phyloP scores from a whole-genome alignment of 2,797 vertebrate species.

The Stomatorhinus walkeri region DNA sequence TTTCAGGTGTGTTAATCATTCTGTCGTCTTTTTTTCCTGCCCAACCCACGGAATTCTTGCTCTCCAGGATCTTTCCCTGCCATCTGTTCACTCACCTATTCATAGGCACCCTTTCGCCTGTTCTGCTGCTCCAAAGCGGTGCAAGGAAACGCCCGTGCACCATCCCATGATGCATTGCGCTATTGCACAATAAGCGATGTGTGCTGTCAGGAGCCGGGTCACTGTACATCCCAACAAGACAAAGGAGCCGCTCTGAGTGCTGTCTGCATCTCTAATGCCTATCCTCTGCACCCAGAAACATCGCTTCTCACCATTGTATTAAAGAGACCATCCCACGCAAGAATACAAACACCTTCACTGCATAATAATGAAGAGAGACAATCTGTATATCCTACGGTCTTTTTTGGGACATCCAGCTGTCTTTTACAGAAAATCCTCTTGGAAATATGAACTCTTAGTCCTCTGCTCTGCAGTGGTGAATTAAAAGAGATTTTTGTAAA shows the following conservation, averaged over 20 bases:
- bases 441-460: not conserved
- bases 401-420: not conserved
- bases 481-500: not conserved
- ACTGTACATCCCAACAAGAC: not conserved
- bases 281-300: not conserved
- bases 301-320: not conserved
- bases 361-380: not conserved
- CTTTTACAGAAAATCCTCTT: not conserved
- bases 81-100: not conserved
- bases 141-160: not conserved
- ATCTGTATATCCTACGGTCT: not conserved
- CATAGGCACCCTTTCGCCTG: not conserved
- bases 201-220: not conserved
- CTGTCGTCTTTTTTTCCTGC: not conserved
- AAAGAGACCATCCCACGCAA: not conserved
- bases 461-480: not conserved
- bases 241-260: not conserved
- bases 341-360: not conserved
- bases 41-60: not conserved
- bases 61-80: not conserved
- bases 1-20: not conserved
- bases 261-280: not conserved
- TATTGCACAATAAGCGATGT: conserved; percentile 6
- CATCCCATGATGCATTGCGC: not conserved
- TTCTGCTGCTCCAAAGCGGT: not conserved